Percentiles rank a stretch among this genome's conserved stretches.
phyloP scores from a whole-genome alignment of 92 coral and sea anemone species.

The Palythoa grandiflora region DNA sequence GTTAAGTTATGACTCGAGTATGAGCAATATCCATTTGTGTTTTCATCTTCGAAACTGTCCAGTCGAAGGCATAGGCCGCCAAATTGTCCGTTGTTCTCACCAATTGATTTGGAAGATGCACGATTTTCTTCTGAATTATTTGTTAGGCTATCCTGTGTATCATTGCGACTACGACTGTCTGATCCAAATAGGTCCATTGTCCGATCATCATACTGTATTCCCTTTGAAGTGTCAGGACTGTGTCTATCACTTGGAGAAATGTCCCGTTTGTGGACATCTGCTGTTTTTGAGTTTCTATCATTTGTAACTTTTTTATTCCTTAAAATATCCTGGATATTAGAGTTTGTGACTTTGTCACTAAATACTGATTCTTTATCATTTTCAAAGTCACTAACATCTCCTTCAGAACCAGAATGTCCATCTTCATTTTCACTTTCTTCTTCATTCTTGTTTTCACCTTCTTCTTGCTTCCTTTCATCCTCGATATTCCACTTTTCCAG shows the following conservation, averaged over 20 bases:
- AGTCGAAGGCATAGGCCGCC: slow-evolving; percentile 81
- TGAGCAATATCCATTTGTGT: slow-evolving; percentile 54
- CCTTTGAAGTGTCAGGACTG: not conserved
- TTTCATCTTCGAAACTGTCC: slow-evolving; percentile 87
- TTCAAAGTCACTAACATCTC: slow-evolving; percentile 79
- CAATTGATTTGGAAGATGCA: slow-evolving; percentile 2
- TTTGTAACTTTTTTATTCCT: slow-evolving; percentile 22
- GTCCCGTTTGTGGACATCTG: not conserved
- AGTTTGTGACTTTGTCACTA: slow-evolving; percentile 51
- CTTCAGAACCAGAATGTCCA: slow-evolving; percentile 82
- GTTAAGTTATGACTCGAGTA: not conserved
- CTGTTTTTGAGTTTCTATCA: not conserved
- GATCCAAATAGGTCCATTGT: slow-evolving; percentile 85
- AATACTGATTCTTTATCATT: slow-evolving; percentile 65
- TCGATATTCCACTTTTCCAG: slow-evolving; percentile 91
- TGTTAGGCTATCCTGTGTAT: slow-evolving; percentile 46
- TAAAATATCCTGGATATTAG: not conserved
- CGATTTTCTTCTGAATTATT: slow-evolving; percentile 25
- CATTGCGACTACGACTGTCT: slow-evolving; percentile 67
- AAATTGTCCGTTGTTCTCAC: slow-evolving; percentile 46
- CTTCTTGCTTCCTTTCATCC: slow-evolving; percentile 89
- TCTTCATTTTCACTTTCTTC: slow-evolving; percentile 58
- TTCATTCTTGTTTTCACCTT: slow-evolving; percentile 60
- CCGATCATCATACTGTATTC: slow-evolving; percentile 57
- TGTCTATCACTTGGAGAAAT: not conserved